These are phyloP conservation scores for Thunnus maccoyii DNA, from an alignment of 2,113 vertebrate species.

Conservation along the genomic window DNA sequence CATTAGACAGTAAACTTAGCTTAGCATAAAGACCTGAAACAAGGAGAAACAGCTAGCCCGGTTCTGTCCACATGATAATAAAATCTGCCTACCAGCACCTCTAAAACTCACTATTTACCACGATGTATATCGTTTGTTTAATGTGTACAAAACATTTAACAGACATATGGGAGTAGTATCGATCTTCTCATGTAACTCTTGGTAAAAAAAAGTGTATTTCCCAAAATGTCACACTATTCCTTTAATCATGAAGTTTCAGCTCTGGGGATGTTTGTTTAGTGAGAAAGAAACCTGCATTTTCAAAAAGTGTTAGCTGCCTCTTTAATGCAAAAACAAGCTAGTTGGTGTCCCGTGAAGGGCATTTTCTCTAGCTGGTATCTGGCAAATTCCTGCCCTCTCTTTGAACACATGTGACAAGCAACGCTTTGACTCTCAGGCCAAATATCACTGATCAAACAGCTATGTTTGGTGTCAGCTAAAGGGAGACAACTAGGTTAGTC, in stretches of 20 bases:
- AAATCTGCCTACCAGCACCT: too few species aligned
- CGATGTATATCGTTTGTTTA: too few species aligned
- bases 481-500: conserved; percentile 69
- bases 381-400: conserved; percentile 71
- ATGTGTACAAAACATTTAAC: too few species aligned
- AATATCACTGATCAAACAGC: conserved; percentile 76
- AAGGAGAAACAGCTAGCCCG: too few species aligned
- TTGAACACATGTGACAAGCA: conserved; percentile 73
- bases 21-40: too few species aligned
- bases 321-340: conserved; percentile 54
- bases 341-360: conserved; percentile 52
- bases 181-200: conserved; percentile 3
- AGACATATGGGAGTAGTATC: not conserved
- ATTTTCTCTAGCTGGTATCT: conserved; percentile 60
- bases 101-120: too few species aligned
- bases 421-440: conserved; percentile 66
- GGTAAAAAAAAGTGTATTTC: not conserved
- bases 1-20: too few species aligned
- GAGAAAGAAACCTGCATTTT: not conserved
- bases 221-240: not conserved
- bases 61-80: too few species aligned
- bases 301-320: conserved; percentile 28
- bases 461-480: conserved; percentile 68
- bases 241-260: not conserved
- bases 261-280: conserved; percentile 2